Percentiles rank a stretch among this genome's conserved stretches.
Conservation (phyloP, 2,888 invertebrate species). For the Lottia gigantea region DNA sequence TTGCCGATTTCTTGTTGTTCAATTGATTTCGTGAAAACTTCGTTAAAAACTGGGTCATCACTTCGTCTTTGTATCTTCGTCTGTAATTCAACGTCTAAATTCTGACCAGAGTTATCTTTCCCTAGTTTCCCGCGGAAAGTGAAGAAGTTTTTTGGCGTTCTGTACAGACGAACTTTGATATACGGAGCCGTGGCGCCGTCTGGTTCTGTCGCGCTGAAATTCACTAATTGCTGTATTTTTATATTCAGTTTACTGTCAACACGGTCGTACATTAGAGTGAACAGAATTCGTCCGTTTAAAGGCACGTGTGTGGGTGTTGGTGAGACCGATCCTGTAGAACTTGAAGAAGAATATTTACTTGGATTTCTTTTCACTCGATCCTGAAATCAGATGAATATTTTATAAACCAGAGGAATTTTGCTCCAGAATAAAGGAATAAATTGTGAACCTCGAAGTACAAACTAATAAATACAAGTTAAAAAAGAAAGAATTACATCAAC, state of each 20-base stretch:
- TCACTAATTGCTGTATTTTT: slow-evolving; percentile 43
- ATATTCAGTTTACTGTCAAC: slow-evolving; percentile 40
- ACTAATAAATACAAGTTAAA: too few relatives aligned
- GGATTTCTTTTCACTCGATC: background rate
- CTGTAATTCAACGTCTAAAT: slow-evolving; percentile 52
- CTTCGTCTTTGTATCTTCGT: slow-evolving; percentile 51
- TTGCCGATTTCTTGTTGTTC: slow-evolving; percentile 35
- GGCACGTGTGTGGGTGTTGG: background rate
- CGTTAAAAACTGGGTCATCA: slow-evolving; percentile 48
- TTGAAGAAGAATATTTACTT: slow-evolving; percentile 4
- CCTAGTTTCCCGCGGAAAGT: slow-evolving; percentile 35
- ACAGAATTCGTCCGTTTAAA: slow-evolving; percentile 39
- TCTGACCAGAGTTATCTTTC: slow-evolving; percentile 44
- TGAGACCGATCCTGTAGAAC: background rate
- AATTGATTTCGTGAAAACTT: slow-evolving; percentile 41
- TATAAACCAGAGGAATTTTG: too few relatives aligned
- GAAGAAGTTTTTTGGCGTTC: slow-evolving; percentile 52
- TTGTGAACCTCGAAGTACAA: too few relatives aligned
- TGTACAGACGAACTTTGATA: slow-evolving; percentile 49
- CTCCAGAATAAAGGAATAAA: too few relatives aligned
- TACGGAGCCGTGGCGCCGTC: slow-evolving; percentile 47
- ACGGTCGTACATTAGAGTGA: slow-evolving; percentile 42
- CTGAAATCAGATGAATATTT: background rate
- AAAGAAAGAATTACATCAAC: too few relatives aligned
- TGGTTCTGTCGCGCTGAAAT: slow-evolving; percentile 39